Evolutionary conservation across 2,888 invertebrate species (phyloP), one percentile per base, ranked within the genome.

Genomic region (Lathronympha strigana): DNA sequence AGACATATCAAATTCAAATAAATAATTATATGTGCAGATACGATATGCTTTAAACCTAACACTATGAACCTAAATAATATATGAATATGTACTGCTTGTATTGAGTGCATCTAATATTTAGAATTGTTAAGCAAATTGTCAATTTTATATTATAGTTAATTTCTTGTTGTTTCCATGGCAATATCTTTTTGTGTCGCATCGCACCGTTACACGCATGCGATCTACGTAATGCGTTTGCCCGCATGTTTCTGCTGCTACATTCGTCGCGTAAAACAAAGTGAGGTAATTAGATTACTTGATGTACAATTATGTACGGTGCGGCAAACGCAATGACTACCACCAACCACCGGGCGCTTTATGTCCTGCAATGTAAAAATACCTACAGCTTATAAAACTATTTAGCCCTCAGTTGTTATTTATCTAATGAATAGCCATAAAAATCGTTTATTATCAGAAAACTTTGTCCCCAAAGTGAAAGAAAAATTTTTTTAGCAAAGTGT

Each of bases 81-180:
- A 28, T 28, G 6, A 38, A 17, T 40, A 45, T 45, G 1, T 33
- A 11, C 21, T 25, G 17, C 23, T 63, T 55, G 38, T 49, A 38
- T n/a, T 55, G 62, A 38, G 54, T 63, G 54, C 54, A 55, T 63
- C 49, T 1, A 11, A 45, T 55, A 40, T 21, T 19, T 58, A 33
- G 58, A 47, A 23, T 11, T 57, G 31, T 31, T 47, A 45, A 58
- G 23, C 47, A 15, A 47, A 47, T 15, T 45, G 58, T 47, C 58
- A 58, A 58, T 63, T 55, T 47, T 49, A 38, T 38, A 21, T 21
- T 9, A 8, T 21, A 49, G 45, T 13, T 40, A 51, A 38, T 40
- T 43, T 54, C 38, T 38, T 11, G 25, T 50, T 50, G 31, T 17
- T n/a, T n/a, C n/a, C n/a, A n/a, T n/a, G n/a, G n/a, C n/a, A n/a